Conservation (phyloP, 1,140 invertebrate genomes). For the Caenorhabditis elegans region WBcel235 BX284604.4:14315001-14315500, state of each 20-base stretch:
- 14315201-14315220: conserved; percentile 62
- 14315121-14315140: conserved; percentile 61
- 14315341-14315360: no score
- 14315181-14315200: conserved; percentile 65
- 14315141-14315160: conserved; percentile 57
- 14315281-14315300: no score
- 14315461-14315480: conserved; percentile 61
- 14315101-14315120: conserved; percentile 66
- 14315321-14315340: no score
- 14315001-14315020: conserved; percentile 57
- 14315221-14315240: no score
- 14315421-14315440: conserved; percentile 61
- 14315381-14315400: conserved; percentile 63
- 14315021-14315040: conserved; percentile 68
- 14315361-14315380: conserved; percentile 61
- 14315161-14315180: conserved; percentile 62
- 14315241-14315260: no score
- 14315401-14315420: conserved; percentile 55
- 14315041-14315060: conserved; percentile 68
- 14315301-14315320: no score
- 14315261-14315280: no score
- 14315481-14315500: conserved; percentile 60
- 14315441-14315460: conserved; percentile 55
- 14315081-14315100: conserved; percentile 67
- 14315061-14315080: conserved; percentile 67